Evolutionary conservation across 1,140 invertebrate genomes (phyloP).

Genomic region (Penaeus indicus): DNA sequence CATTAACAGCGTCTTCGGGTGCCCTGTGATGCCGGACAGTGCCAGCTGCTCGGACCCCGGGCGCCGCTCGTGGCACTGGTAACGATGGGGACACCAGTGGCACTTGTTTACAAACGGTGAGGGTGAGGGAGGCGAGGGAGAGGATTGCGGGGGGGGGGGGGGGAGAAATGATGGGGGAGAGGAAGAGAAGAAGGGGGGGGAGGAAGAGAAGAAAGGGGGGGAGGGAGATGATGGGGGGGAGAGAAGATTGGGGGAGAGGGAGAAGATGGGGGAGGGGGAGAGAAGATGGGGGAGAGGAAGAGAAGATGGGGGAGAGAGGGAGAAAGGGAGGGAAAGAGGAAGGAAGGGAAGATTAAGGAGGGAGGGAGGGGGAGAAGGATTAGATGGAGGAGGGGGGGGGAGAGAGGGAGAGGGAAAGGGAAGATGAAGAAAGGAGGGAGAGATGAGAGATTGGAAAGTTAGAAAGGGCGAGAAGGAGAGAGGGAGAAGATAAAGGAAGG

Average conservation of each 20-base stretch:
- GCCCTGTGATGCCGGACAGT: no score
- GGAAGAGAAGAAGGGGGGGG: background rate
- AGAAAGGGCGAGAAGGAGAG: no score
- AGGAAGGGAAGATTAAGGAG: background rate
- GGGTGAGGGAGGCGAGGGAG: background rate
- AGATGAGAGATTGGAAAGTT: no score
- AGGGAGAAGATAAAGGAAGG: no score
- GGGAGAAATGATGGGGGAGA: background rate
- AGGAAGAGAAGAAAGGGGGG: background rate
- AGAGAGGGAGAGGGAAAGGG: background rate
- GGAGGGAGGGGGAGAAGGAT: background rate
- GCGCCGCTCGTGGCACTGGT: no score
- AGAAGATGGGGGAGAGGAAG: background rate
- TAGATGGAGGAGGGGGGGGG: background rate
- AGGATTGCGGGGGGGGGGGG: background rate
- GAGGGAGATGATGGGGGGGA: background rate
- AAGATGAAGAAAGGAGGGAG: no score
- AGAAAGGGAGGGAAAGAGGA: background rate
- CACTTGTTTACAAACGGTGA: background rate
- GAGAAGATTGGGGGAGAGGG: background rate
- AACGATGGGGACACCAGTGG: background rate
- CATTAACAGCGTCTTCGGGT: no score
- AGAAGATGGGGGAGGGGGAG: no score
- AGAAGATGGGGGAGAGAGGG: background rate
- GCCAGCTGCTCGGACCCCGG: no score